Percentiles rank a stretch among this genome's conserved stretches.
Evolutionary conservation across 1,140 invertebrate genomes (phyloP).

Genomic region (Papilio dardanus): DNA sequence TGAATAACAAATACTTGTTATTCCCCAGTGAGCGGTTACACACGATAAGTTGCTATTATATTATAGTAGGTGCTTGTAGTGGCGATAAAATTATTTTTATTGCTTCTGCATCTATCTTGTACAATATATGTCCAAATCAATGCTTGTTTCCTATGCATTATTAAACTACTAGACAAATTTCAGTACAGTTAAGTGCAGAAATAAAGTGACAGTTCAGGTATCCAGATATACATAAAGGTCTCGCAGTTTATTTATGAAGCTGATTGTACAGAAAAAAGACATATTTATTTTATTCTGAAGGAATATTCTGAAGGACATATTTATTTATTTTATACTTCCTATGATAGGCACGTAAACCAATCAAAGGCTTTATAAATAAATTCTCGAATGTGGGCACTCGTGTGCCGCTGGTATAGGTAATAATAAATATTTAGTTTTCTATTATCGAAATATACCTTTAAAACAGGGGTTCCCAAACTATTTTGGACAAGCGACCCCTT

Average conservation of each 20-base stretch:
- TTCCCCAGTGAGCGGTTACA: neutral
- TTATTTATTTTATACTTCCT: no score
- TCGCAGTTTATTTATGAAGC: no score
- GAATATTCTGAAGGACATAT: no score
- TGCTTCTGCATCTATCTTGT: neutral
- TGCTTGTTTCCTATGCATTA: neutral
- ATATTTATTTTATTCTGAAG: neutral
- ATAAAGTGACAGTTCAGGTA: no score
- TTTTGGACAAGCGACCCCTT: no score
- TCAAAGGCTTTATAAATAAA: conserved; percentile 3
- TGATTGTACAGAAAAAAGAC: no score
- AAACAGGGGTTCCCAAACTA: no score
- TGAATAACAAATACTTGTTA: neutral
- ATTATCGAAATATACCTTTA: neutral
- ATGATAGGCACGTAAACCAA: neutral
- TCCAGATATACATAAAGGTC: no score
- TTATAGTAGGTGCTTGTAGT: neutral
- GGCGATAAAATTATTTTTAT: neutral
- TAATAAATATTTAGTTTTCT: neutral
- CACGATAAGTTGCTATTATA: neutral
- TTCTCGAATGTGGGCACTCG: neutral
- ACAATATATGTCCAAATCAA: neutral
- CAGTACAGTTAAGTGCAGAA: no score
- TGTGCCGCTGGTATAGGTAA: neutral
- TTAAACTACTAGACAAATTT: no score